Evolutionary conservation across 1,140 invertebrate species (phyloP).

Genomic region (Leptoteleia sp.): DNA sequence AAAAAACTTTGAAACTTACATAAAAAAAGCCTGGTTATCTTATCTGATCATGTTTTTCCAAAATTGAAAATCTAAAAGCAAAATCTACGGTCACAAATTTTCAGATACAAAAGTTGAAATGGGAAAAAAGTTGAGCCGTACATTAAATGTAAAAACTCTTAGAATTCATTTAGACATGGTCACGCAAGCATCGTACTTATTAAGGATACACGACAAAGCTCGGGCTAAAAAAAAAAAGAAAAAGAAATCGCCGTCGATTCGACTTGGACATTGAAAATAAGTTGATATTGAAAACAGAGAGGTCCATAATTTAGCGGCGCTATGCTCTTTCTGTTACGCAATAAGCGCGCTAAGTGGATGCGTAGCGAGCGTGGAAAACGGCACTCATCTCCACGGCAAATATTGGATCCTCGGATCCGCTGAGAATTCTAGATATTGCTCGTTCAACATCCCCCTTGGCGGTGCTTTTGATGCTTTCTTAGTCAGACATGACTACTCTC

Average conservation of each 20-base stretch:
- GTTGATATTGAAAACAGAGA: conserved; percentile 49
- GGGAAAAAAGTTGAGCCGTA: too few species aligned
- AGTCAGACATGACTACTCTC: conserved; percentile 64
- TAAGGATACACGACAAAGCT: too few species aligned
- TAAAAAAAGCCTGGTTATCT: too few species aligned
- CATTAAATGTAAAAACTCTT: too few species aligned
- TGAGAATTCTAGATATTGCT: conserved; percentile 75
- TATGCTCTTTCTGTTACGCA: conserved; percentile 30
- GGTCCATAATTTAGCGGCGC: conserved; percentile 37
- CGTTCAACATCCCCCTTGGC: conserved; percentile 70
- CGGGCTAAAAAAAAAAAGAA: too few species aligned
- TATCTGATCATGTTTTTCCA: too few species aligned
- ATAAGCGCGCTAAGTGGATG: conserved; percentile 44
- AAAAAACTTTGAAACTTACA: too few species aligned
- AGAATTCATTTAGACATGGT: too few species aligned
- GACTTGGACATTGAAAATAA: background rate
- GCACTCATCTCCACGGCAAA: conserved; percentile 73
- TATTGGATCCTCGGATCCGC: conserved; percentile 73
- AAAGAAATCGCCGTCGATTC: conserved; percentile 6
- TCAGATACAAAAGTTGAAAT: too few species aligned
- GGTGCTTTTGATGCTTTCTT: conserved; percentile 72
- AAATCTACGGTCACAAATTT: too few species aligned
- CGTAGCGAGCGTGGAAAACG: conserved; percentile 55
- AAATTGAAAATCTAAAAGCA: too few species aligned
- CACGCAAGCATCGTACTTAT: too few species aligned